A percentile compares a stretch with the other conserved stretches of the same genome.
These are phyloP conservation scores for Tichodroma muraria DNA, from an alignment of 2,113 vertebrate genomes.

Conservation along the genomic window DNA sequence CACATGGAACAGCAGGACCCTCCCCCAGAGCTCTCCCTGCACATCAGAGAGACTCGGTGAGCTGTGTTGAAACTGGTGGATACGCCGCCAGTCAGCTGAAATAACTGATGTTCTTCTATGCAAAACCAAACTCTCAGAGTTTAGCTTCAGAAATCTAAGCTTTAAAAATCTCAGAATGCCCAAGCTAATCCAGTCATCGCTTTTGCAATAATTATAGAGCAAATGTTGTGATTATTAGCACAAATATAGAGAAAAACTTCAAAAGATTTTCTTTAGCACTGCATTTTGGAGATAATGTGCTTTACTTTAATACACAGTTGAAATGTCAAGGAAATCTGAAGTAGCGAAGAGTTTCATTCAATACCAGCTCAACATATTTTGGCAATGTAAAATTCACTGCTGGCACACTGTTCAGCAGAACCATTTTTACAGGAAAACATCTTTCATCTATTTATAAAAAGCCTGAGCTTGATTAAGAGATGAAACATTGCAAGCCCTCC, in stretches of 20 bases:
- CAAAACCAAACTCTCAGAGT: background rate
- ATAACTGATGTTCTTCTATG: background rate
- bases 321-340: slow-evolving; percentile 30
- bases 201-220: background rate
- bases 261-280: slow-evolving; percentile 35
- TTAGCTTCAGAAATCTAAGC: background rate
- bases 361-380: slow-evolving; percentile 27
- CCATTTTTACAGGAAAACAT: background rate
- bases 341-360: slow-evolving; percentile 12
- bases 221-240: slow-evolving; percentile 30
- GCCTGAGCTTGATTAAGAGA: background rate
- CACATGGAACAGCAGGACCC: background rate
- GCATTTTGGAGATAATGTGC: slow-evolving; percentile 43
- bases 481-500: background rate
- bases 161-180: background rate
- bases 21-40: background rate
- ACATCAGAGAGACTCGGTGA: background rate
- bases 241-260: slow-evolving; percentile 36
- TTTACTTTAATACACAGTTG: slow-evolving; percentile 41
- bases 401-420: background rate
- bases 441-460: slow-evolving; percentile 1
- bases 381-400: background rate
- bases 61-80: background rate
- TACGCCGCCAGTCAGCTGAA: background rate
- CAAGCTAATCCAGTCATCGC: slow-evolving; percentile 13